A percentile compares a stretch with the other conserved stretches of the same genome.
Evolutionary conservation across 2,113 vertebrate genomes (phyloP).

Genomic region (Ageneiosus marmoratus): DNA sequence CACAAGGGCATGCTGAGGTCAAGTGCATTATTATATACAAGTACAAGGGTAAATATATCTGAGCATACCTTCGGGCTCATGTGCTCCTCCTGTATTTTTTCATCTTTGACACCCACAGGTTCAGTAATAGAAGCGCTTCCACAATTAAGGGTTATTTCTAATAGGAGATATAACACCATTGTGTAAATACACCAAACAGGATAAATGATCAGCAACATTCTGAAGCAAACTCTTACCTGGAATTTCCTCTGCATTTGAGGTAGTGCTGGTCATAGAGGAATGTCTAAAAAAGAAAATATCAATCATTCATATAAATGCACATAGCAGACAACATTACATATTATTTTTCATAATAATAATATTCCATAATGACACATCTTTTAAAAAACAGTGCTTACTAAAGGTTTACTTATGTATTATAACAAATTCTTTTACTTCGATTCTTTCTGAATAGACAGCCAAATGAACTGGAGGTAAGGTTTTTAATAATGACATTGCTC

Average conservation of each 20-base stretch:
- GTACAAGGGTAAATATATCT: not conserved
- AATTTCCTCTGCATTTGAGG: slow-evolving; percentile 39
- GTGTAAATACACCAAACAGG: not conserved
- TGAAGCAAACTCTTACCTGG: slow-evolving; percentile 28
- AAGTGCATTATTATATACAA: not conserved
- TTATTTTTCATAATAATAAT: not conserved
- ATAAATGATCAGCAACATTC: not conserved
- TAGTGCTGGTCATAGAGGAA: not conserved
- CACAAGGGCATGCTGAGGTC: not conserved
- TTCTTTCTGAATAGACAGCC: not conserved
- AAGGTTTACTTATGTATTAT: not conserved
- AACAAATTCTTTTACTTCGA: not conserved
- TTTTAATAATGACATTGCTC: not conserved
- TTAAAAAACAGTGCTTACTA: not conserved
- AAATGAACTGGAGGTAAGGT: not conserved
- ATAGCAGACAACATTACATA: no score
- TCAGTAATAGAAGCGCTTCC: not conserved
- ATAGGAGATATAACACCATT: not conserved
- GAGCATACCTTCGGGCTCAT: slow-evolving; percentile 22
- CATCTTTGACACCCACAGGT: not conserved
- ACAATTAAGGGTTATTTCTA: slow-evolving; percentile 29
- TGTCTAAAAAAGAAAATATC: not conserved
- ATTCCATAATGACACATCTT: not conserved
- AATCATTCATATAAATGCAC: not conserved
- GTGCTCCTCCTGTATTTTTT: slow-evolving; percentile 19